Evolutionary conservation across 2,113 vertebrate species (phyloP), one percentile per base, ranked within the genome.

Genomic region (Pica pica): DNA sequence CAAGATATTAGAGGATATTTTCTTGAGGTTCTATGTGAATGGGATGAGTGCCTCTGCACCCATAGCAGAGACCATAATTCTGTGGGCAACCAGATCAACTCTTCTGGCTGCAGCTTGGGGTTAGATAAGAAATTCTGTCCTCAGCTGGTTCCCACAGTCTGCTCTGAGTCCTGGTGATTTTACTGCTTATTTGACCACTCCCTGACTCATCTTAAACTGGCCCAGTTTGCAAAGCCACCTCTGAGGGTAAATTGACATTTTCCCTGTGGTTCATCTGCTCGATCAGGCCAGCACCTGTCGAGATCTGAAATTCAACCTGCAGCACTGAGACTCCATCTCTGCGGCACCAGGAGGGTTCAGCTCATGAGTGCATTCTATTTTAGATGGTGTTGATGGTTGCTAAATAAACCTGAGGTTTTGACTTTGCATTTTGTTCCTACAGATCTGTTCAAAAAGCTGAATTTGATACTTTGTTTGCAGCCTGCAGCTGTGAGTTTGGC

Each of bases 1-100:
- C 0, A 22, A 42, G 60, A 13, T 8, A 16, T 17, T 80, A 8
- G 6, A 22, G 4, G 37, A 0, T 15, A 2, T 46, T 17, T 69
- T 60, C 81, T 35, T 31, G 57, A 47, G 46, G 13, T 50, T 13
- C 22, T 64, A 13, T 39, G 39, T 44, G 41, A 52, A 3, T 53
- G 50, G 63, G 2, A 2, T 49, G 37, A 30, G 11, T 31, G 6
- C 10, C 30, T 26, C 55, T 70, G 28, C 39, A 64, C 23, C 20
- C 39, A 9, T 1, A 56, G 46, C 28, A 50, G 27, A 50, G 18
- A 10, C 7, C 20, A 4, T 7, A 20, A 17, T 24, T 30, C 23
- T 39, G 19, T 35, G 18, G 21, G 31, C 23, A 44, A 1, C 47
- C 41, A 57, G 37, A 11, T 24, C 31, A 60, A 1, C 18, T 70